Evolutionary conservation across 2,113 vertebrate species (phyloP).

Genomic region (Narcine bancroftii): DNA sequence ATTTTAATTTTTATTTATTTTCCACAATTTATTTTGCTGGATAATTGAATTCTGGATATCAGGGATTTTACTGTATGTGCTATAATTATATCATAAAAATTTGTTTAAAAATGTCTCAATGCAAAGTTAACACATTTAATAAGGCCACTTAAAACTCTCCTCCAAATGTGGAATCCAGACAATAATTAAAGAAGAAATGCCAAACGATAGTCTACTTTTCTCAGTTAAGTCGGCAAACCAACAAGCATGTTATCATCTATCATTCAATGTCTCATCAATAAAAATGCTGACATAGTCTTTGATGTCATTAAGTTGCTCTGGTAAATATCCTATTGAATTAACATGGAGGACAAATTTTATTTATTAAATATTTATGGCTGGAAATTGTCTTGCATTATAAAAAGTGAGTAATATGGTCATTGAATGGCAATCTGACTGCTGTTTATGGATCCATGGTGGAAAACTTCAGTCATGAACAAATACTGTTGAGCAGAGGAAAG

Average conservation of each 20-base stretch:
- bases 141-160: neutral
- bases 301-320: neutral
- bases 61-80: no score
- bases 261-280: neutral
- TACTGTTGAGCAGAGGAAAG: no score
- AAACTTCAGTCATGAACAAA: no score
- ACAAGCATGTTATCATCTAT: neutral
- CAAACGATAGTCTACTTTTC: neutral
- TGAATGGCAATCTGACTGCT: no score
- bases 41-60: no score
- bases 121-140: neutral
- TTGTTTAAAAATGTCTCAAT: neutral
- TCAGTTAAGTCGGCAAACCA: neutral
- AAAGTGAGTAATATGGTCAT: no score
- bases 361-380: neutral
- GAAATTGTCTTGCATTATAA: no score
- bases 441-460: no score
- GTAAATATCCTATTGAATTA: neutral
- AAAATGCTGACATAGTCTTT: neutral
- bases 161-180: neutral
- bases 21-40: no score
- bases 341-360: neutral
- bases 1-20: no score
- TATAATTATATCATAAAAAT: neutral
- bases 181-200: neutral